Conservation (phyloP, 2,888 invertebrate species). For the Schizotus pectinicornis region DNA sequence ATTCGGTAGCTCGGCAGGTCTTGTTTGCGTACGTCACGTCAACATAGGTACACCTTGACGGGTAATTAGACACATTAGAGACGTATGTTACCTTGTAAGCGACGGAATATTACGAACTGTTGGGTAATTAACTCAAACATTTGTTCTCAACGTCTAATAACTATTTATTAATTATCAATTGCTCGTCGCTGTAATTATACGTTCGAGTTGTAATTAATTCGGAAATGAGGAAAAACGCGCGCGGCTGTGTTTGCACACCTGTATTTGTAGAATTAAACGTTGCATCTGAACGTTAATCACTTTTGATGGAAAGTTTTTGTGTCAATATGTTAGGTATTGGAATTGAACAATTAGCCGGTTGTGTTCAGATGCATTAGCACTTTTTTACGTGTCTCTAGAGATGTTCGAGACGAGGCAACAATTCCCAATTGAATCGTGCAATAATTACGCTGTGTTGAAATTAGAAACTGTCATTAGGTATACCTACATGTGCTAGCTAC, state of each 20-base stretch:
- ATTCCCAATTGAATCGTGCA: no score
- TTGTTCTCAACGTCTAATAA: slow-evolving; percentile 23
- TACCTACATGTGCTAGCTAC: no score
- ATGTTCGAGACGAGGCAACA: no score
- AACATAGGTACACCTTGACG: slow-evolving; percentile 29
- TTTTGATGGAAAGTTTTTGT: no score
- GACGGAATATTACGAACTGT: slow-evolving; percentile 21
- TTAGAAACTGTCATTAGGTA: no score
- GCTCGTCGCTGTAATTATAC: slow-evolving; percentile 14
- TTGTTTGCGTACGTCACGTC: slow-evolving; percentile 29
- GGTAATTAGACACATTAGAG: slow-evolving; percentile 31
- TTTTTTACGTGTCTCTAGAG: no score
- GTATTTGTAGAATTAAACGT: neutral
- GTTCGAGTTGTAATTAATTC: neutral
- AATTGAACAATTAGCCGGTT: no score
- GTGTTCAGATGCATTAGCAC: no score
- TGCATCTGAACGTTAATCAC: no score
- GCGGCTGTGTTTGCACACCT: neutral
- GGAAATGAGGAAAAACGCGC: slow-evolving; percentile 2
- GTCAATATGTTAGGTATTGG: no score
- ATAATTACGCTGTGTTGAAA: no score
- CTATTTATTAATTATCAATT: slow-evolving; percentile 19
- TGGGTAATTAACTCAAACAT: slow-evolving; percentile 28
- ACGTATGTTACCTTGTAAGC: slow-evolving; percentile 23
- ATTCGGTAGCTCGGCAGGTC: slow-evolving; percentile 15